Evolutionary conservation across 2,113 vertebrate species (phyloP).

Genomic region (Gallinago jamesoni): DNA sequence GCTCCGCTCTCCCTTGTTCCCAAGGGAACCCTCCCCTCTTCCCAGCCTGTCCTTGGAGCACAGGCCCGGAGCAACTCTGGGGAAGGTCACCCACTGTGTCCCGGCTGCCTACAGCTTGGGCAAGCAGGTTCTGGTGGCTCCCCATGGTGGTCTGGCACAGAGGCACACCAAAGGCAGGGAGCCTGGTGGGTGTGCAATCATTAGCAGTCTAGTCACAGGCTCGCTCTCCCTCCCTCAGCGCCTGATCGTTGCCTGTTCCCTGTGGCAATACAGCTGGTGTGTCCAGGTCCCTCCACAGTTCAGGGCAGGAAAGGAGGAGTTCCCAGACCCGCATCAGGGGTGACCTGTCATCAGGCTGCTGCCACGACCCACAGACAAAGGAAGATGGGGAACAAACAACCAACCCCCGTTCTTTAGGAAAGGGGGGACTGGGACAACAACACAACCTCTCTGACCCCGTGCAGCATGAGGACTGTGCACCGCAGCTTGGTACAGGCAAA

Average conservation of each 20-base stretch:
- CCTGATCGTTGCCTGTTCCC: slow-evolving; percentile 49
- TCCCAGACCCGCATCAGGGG: background rate
- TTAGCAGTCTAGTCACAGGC: slow-evolving; percentile 70
- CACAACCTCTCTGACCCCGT: rapidly evolving
- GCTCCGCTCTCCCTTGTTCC: background rate
- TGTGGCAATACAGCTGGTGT: slow-evolving; percentile 37
- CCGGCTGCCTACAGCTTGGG: background rate
- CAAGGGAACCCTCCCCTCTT: background rate
- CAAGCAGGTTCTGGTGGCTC: slow-evolving; percentile 31
- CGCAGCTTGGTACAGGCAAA: background rate
- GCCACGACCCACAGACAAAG: background rate
- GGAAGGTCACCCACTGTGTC: background rate
- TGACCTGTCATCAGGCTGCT: background rate
- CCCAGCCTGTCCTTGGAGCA: background rate
- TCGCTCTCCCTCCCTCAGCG: background rate
- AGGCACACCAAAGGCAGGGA: slow-evolving; percentile 36
- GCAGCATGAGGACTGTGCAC: rapidly evolving
- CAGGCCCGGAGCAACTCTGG: rapidly evolving
- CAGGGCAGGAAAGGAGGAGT: background rate
- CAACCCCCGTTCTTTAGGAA: background rate
- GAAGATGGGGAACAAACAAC: background rate
- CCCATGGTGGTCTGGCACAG: slow-evolving; percentile 33
- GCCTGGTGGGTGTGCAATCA: slow-evolving; percentile 49
- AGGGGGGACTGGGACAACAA: background rate
- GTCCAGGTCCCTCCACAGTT: background rate